A percentile compares a stretch with the other conserved stretches of the same genome.
These are phyloP conservation scores for Phoeniculus purpureus DNA, from an alignment of 2,797 vertebrate genomes.

Conservation along the genomic window DNA sequence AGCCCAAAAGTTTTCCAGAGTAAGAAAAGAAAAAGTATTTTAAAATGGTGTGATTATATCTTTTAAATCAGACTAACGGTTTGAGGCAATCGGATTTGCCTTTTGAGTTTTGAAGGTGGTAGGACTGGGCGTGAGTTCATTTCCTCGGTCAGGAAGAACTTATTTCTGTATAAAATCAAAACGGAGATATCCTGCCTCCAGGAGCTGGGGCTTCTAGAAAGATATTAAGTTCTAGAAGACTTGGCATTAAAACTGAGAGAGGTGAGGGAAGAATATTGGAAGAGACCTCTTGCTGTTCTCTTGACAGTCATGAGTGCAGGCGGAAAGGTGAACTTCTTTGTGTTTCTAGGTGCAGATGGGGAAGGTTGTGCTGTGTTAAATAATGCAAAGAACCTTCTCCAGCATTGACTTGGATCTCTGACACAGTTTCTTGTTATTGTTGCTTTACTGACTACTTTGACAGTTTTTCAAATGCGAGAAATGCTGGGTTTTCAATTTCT, in stretches of 20 bases:
- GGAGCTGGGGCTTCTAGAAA: neutral
- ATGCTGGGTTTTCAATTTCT: neutral
- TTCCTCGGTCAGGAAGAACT: neutral
- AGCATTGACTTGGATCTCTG: neutral
- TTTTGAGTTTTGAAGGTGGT: neutral
- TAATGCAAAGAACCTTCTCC: neutral
- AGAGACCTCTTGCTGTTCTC: neutral
- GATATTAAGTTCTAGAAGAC: neutral
- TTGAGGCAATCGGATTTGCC: conserved; percentile 8
- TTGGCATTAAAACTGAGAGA: neutral
- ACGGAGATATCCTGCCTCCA: neutral
- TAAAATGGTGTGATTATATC: neutral
- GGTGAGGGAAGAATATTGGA: neutral
- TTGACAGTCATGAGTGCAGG: neutral
- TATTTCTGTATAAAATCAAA: conserved; percentile 14
- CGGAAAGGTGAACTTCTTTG: neutral
- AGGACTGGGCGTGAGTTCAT: neutral
- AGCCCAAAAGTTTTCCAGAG: neutral
- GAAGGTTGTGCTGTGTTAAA: neutral
- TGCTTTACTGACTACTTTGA: neutral
- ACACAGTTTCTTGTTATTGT: neutral
- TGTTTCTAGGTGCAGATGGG: neutral
- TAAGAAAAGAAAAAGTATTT: neutral
- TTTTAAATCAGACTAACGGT: conserved; percentile 7
- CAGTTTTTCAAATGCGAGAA: neutral